phyloP scores from a whole-genome alignment of 2,888 invertebrate genomes.

The Drosophila putrida region DNA sequence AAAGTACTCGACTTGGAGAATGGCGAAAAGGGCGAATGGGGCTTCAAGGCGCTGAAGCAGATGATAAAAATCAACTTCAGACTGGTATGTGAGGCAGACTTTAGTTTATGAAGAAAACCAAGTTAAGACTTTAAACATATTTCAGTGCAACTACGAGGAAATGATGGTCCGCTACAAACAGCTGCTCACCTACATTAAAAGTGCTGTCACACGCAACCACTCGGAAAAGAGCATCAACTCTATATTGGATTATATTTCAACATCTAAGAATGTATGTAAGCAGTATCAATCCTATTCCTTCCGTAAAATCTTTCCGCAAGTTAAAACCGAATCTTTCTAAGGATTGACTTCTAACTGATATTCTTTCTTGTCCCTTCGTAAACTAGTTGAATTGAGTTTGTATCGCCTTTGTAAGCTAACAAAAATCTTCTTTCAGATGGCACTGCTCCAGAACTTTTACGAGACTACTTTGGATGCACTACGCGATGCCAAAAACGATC shows the following conservation, averaged over 20 bases:
- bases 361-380: neutral
- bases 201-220: constrained; percentile 99
- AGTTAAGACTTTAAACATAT: constrained; percentile 79
- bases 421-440: constrained; percentile 89
- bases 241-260: constrained; percentile 99
- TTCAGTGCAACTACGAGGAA: constrained; percentile 95
- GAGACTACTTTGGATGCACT: constrained; percentile 97
- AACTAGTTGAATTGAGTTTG: neutral
- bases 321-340: too few relatives aligned
- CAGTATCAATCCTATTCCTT: neutral
- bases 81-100: constrained; percentile 87
- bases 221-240: constrained; percentile 99
- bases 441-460: constrained; percentile 98
- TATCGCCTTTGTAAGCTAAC: constrained; percentile 86
- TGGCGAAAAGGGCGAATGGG: constrained; percentile 99
- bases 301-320: too few relatives aligned
- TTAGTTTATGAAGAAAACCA: neutral
- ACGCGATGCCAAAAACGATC: constrained; percentile 99
- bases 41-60: constrained; percentile 99
- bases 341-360: too few relatives aligned
- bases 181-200: constrained; percentile 98
- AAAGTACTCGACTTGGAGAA: constrained; percentile 98
- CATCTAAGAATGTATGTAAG: constrained; percentile 96
- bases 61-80: constrained; percentile 99
- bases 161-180: constrained; percentile 99